phyloP scores from a whole-genome alignment of 1,140 invertebrate genomes.

The Papilio polyxenes region DNA sequence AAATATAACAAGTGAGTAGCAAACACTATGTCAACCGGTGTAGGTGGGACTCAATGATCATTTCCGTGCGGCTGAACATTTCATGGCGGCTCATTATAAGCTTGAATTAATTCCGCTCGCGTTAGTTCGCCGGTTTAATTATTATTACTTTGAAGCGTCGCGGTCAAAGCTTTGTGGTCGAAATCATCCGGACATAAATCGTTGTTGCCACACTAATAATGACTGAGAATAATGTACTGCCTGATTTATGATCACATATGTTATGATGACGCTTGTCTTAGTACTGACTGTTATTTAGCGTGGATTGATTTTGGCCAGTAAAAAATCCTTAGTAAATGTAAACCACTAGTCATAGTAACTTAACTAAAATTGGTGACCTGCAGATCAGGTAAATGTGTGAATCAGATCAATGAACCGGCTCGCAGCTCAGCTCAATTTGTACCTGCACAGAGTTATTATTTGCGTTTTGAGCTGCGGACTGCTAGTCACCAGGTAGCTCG shows the following conservation, averaged over 20 bases:
- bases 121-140: slow-evolving; percentile 57
- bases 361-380: too few relatives aligned
- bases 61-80: slow-evolving; percentile 57
- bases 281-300: neutral
- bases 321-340: neutral
- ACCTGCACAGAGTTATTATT: too few relatives aligned
- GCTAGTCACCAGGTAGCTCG: too few relatives aligned
- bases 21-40: neutral
- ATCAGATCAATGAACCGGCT: too few relatives aligned
- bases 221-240: slow-evolving; percentile 1
- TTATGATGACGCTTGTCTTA: neutral
- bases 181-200: slow-evolving; percentile 52
- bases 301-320: neutral
- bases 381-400: too few relatives aligned
- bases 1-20: neutral
- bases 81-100: slow-evolving; percentile 59
- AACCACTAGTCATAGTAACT: too few relatives aligned
- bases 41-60: slow-evolving; percentile 48
- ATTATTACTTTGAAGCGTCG: slow-evolving; percentile 53
- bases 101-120: slow-evolving; percentile 57
- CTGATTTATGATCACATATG: neutral
- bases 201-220: slow-evolving; percentile 15
- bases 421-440: too few relatives aligned
- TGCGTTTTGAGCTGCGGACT: too few relatives aligned
- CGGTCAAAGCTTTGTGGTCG: slow-evolving; percentile 65